phyloP scores from a whole-genome alignment of 2,888 invertebrate genomes.

The Tromatobia lineatoria region DNA sequence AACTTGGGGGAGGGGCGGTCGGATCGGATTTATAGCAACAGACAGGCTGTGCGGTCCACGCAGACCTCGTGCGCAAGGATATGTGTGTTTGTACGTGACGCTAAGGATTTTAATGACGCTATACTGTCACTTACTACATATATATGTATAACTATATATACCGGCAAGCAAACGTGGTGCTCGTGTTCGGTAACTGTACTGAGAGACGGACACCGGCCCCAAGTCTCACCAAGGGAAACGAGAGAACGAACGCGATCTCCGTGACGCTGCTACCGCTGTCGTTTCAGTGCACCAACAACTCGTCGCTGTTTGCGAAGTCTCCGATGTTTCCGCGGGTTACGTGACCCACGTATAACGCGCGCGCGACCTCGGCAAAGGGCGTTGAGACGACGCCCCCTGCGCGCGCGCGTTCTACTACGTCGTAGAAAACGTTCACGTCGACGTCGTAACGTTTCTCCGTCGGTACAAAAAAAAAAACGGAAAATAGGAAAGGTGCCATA shows the following conservation, averaged over 20 bases:
- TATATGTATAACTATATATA: neutral
- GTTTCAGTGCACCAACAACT: conserved; percentile 7
- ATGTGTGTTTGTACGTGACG: conserved; percentile 32
- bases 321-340: conserved; percentile 50
- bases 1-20: conserved; percentile 51
- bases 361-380: conserved; percentile 68
- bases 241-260: conserved; percentile 17
- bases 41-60: conserved; percentile 29
- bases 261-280: neutral
- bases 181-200: conserved; percentile 15
- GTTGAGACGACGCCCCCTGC: conserved; percentile 62
- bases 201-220: neutral
- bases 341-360: conserved; percentile 58
- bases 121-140: neutral
- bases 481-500: too few species aligned
- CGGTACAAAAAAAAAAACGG: conserved; percentile 8
- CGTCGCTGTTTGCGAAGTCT: conserved; percentile 40
- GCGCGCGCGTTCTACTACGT: conserved; percentile 27
- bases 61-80: conserved; percentile 4
- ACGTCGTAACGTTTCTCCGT: conserved; percentile 54
- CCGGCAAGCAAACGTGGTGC: neutral
- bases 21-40: conserved; percentile 57
- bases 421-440: conserved; percentile 56
- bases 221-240: neutral
- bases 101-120: conserved; percentile 49